Percentiles rank a stretch among this genome's conserved stretches.
These are phyloP conservation scores for Papilio elwesi DNA, from an alignment of 2,888 invertebrate species.

Conservation along the genomic window DNA sequence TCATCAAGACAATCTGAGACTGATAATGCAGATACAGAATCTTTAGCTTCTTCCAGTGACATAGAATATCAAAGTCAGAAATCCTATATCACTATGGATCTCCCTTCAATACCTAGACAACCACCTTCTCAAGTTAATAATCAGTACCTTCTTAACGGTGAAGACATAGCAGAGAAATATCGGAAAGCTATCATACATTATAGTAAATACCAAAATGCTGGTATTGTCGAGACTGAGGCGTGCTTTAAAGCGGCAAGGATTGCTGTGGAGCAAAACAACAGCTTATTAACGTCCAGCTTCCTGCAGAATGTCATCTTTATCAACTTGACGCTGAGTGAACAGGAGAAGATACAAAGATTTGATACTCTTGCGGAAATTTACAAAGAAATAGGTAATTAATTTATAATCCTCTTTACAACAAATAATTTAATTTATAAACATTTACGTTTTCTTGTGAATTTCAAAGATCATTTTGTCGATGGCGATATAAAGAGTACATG, in stretches of 20 bases:
- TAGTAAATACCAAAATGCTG: constrained; percentile 96
- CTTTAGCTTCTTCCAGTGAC: constrained; percentile 78
- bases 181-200: constrained; percentile 96
- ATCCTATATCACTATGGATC: constrained; percentile 68
- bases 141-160: constrained; percentile 89
- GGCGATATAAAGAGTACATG: too few species aligned
- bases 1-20: constrained; percentile 79
- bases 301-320: constrained; percentile 97
- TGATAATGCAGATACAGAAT: constrained; percentile 78
- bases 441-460: too few species aligned
- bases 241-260: constrained; percentile 97
- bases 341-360: constrained; percentile 96
- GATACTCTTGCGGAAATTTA: constrained; percentile 96
- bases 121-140: constrained; percentile 79
- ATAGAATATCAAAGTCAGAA: constrained; percentile 76
- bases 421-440: constrained; percentile 90
- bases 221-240: constrained; percentile 97
- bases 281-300: constrained; percentile 93
- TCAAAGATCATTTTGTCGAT: too few species aligned
- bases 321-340: constrained; percentile 93
- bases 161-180: constrained; percentile 95
- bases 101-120: constrained; percentile 73
- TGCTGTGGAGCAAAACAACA: constrained; percentile 93
- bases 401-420: not conserved
- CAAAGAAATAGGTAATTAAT: constrained; percentile 87